These are phyloP conservation scores for Napeogenes sylphis DNA, from an alignment of 2,888 invertebrate genomes.

Conservation along the genomic window DNA sequence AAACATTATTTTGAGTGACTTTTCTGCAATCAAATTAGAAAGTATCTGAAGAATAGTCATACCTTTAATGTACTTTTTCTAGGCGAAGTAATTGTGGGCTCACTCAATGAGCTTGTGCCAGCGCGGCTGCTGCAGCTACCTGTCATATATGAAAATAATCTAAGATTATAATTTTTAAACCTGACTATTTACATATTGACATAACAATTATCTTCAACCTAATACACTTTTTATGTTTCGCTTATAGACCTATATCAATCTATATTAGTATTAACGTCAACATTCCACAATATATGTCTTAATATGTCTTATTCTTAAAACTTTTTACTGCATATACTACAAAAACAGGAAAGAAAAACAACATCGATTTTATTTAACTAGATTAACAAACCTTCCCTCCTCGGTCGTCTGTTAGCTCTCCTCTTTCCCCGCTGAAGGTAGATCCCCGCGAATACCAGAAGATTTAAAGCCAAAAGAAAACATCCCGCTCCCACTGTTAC, in stretches of 20 bases:
- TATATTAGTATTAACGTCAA: too few species aligned
- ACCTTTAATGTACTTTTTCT: constrained; percentile 71
- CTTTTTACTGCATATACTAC: too few species aligned
- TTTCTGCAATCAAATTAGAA: background rate
- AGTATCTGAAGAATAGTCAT: constrained; percentile 45
- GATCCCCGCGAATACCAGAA: constrained; percentile 87
- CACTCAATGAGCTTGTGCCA: constrained; percentile 40
- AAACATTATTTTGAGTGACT: background rate
- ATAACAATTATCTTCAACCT: too few species aligned
- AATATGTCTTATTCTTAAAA: too few species aligned
- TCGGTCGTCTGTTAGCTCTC: constrained; percentile 47
- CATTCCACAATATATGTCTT: too few species aligned
- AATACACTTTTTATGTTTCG: too few species aligned
- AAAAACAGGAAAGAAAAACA: too few species aligned
- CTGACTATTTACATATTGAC: too few species aligned
- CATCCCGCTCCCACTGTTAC: constrained; percentile 87
- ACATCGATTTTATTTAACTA: background rate
- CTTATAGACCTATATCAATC: too few species aligned
- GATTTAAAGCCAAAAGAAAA: constrained; percentile 82
- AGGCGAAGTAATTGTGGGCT: constrained; percentile 52
- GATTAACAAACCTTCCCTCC: constrained; percentile 50
- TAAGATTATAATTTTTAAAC: too few species aligned
- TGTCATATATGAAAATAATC: constrained; percentile 26
- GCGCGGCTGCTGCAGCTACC: constrained; percentile 54
- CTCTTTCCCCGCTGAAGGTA: constrained; percentile 84